Conservation (phyloP, 2,888 invertebrate species). For the Luffia ferchaultella region DNA sequence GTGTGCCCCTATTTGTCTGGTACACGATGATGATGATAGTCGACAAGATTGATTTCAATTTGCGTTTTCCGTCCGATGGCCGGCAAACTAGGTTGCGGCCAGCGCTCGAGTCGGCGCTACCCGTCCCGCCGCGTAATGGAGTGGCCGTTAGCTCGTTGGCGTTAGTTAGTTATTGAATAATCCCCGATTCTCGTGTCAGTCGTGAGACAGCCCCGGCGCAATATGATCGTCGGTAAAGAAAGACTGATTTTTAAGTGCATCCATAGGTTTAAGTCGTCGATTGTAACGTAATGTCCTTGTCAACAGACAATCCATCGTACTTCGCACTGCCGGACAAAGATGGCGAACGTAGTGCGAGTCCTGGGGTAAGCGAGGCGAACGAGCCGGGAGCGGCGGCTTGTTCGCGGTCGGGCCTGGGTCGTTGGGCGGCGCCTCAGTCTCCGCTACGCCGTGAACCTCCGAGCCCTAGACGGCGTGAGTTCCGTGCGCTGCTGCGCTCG, state of each 20-base stretch:
- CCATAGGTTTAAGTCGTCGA: neutral
- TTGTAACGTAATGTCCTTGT: conserved; percentile 29
- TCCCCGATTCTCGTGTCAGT: conserved; percentile 25
- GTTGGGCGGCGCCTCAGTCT: conserved; percentile 54
- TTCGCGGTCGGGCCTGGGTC: conserved; percentile 73
- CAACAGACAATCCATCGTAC: conserved; percentile 81
- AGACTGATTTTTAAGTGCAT: conserved; percentile 3
- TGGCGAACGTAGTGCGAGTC: conserved; percentile 36
- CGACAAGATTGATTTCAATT: conserved; percentile 61
- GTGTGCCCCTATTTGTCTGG: neutral
- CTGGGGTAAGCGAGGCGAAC: conserved; percentile 33
- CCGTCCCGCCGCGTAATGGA: conserved; percentile 46
- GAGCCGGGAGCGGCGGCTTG: conserved; percentile 59
- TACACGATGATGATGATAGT: conserved; percentile 17
- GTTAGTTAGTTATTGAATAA: conserved; percentile 66
- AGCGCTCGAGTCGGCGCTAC: conserved; percentile 17
- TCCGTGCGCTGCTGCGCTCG: conserved; percentile 69
- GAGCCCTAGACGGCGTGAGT: conserved; percentile 57
- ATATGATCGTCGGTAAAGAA: conserved; percentile 31
- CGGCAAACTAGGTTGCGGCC: conserved; percentile 46
- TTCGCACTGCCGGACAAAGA: conserved; percentile 71
- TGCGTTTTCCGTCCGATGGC: conserved; percentile 54
- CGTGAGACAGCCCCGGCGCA: conserved; percentile 17
- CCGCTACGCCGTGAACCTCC: conserved; percentile 66
- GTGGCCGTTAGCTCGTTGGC: conserved; percentile 57